Base-by-base conservation (phyloP, 2,888 invertebrate species). In the Tipula vernalis region DNA sequence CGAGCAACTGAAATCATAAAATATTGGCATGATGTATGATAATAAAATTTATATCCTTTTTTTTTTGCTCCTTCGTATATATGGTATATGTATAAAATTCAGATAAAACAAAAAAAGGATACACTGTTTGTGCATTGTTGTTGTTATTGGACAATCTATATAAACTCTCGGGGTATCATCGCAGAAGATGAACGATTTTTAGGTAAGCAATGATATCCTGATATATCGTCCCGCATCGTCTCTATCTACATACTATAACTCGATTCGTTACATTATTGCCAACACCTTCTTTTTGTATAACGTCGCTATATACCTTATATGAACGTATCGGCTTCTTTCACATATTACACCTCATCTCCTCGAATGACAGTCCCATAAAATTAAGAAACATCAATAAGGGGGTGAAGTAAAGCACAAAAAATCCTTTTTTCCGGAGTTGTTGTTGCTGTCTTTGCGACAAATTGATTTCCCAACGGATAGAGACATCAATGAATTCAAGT, bases 11-110 rank as follows among this genome's bases (percentile, higher is more conserved):
- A 28, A 28, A 71, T 71, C 71, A 71, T 71, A 71, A 71, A 71
- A 71, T 71, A 71, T 71, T 71, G 71, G 71, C 71, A 71, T 71
- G 71, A 71, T 71, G 71, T 71, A 71, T 71, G 71, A 71, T 71
- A 71, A 71, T 71, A 71, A 71, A 71, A 71, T 71, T 71, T 71
- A 71, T 71, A 28, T 71, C 71, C 71, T 71, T 71, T 71, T 44
- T 71, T 71, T 71, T 44, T 57, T 57, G 71, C 51, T 57, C 51
- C 51, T 57, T 15, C 51, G 15, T 57, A 39, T 12, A 44, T 42
- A 39, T 39, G 5, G 42, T 42, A 10, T 3, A 10, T 42, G 3
- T 51, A 71, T 71, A 71, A 71, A 71, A 28, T 71, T 12, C 28
- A 71, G 28, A 71, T 18, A 28, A 71, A 15, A 51, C 13, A n/a